A percentile compares a stretch with the other conserved stretches of the same genome.
phyloP scores from a whole-genome alignment of 2,797 vertebrate species.

The Cyclopterus lumpus region DNA sequence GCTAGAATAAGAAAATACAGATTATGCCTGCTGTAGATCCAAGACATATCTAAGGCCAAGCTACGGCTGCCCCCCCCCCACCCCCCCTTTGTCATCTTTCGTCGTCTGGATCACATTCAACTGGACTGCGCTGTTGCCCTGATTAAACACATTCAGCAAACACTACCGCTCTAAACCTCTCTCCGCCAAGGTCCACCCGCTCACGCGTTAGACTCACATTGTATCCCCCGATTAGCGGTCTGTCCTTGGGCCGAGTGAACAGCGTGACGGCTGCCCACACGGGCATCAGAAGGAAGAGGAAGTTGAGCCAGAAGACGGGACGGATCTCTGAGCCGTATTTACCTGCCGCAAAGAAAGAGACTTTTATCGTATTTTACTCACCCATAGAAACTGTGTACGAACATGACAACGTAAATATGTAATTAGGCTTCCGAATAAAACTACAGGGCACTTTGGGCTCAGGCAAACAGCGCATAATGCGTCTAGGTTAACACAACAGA shows the following conservation, averaged over 20 bases:
- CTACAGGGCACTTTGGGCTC: slow-evolving; percentile 9
- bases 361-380: slow-evolving; percentile 2
- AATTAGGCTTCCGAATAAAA: slow-evolving; percentile 32
- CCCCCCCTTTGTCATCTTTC: slow-evolving; percentile 1
- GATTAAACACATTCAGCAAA: slow-evolving; percentile 27
- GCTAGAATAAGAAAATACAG: not conserved
- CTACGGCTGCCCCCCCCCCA: not conserved
- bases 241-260: slow-evolving; percentile 81
- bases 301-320: slow-evolving; percentile 88
- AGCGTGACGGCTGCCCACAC: slow-evolving; percentile 84
- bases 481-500: slow-evolving; percentile 32
- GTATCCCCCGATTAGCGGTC: slow-evolving; percentile 75
- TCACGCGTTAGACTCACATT: slow-evolving; percentile 76
- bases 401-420: slow-evolving; percentile 20
- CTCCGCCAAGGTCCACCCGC: slow-evolving; percentile 14
- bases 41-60: not conserved
- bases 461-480: slow-evolving; percentile 7
- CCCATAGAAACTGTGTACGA: not conserved
- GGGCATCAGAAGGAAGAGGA: slow-evolving; percentile 87
- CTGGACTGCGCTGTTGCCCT: not conserved
- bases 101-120: slow-evolving; percentile 7
- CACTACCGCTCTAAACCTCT: not conserved
- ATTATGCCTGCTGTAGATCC: not conserved
- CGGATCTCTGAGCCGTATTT: slow-evolving; percentile 91
- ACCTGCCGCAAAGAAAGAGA: slow-evolving; percentile 76